Base-by-base conservation (phyloP, 2,797 vertebrate genomes). In the Eupleurogrammus muticus region DNA sequence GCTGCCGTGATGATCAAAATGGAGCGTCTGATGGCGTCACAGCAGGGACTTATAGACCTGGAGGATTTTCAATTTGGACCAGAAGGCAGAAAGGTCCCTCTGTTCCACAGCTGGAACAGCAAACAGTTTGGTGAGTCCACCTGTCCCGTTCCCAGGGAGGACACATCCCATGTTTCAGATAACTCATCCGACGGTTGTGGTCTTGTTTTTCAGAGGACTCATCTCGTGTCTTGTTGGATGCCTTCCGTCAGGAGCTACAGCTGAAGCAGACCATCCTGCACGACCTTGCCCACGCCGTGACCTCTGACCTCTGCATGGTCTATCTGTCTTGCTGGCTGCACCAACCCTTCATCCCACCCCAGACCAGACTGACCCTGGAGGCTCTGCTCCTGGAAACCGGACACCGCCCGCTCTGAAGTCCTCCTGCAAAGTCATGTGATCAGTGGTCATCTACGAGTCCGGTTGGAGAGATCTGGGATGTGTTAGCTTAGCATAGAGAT, bases 261-360 rank as follows among this genome's bases (percentile, higher is more conserved):
- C 85, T 99, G 60, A 99, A 97, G 84, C 86, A 77, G 74, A 80
- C 70, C 0, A 90, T 99, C 55, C 90, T 93, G 0, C 90, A 90
- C 69, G 94, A 96, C 75, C 86, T 98, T 5, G 97, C 96, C 2
- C 98, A 99, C 89, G 87, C 90, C 0, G 0, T 51, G 0, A 88
- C 91, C 81, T 83, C 86, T 5, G 92, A 97, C 86, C 94, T 98
- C 59, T 65, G 89, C 81, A 88, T 97, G 93, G 95, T 96, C 51
- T 96, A 94, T 84, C 85, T 99, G 70, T 97, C 97, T 0, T 96
- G 95, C 1, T 99, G 97, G 98, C 86, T 99, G 17, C 95, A 99
- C 85, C 96, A 99, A 89, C 97, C 97, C 2, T 97, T 95, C 32
- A 77, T 95, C 47, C 94, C 95, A 0, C 84, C 92, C 1, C 79